These are phyloP conservation scores for Fulica atra DNA, from an alignment of 2,113 vertebrate species.

Conservation along the genomic window DNA sequence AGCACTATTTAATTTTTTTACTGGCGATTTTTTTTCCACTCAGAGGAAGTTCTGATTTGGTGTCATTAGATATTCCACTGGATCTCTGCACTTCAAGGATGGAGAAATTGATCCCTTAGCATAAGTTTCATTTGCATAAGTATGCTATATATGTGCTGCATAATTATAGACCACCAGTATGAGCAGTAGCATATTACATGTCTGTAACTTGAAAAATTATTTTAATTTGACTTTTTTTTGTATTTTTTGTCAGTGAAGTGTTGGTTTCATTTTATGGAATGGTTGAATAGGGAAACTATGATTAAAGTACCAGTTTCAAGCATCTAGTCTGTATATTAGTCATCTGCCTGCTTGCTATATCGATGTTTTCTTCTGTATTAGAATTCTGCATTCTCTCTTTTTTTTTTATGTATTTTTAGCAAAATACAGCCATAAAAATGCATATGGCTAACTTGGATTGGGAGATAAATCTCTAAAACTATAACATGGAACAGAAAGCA, in stretches of 20 bases:
- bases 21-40: not conserved
- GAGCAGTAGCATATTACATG: not conserved
- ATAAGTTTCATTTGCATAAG: slow-evolving; percentile 15
- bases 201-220: not conserved
- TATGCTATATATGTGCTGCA: not conserved
- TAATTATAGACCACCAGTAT: not conserved
- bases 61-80: not conserved
- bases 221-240: not conserved
- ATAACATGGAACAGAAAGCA: not conserved
- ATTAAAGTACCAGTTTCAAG: not conserved
- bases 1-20: not conserved
- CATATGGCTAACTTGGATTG: not conserved
- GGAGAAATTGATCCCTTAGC: not conserved
- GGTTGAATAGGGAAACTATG: not conserved
- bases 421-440: not conserved
- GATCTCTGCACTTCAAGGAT: not conserved
- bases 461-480: not conserved
- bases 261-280: not conserved
- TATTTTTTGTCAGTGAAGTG: not conserved
- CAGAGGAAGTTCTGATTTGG: not conserved
- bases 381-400: not conserved
- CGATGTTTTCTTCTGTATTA: not conserved
- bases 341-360: not conserved
- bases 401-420: not conserved
- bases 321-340: not conserved